Evolutionary conservation across 2,113 vertebrate genomes (phyloP).

Genomic region (Anolis sagrei): DNA sequence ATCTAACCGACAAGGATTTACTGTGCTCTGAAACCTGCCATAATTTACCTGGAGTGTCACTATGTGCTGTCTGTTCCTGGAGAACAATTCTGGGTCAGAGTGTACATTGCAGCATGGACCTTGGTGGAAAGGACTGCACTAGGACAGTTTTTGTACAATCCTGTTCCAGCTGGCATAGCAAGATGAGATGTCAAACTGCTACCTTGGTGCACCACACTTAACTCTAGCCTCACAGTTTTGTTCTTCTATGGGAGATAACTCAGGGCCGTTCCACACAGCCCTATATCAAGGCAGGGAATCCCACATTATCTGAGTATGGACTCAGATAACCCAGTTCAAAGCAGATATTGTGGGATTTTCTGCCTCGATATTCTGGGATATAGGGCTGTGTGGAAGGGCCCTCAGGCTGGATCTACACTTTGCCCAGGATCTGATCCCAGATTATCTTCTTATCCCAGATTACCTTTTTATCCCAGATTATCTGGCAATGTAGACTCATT

Average conservation of each 20-base stretch:
- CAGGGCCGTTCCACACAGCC: too few relatives aligned
- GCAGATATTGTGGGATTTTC: too few relatives aligned
- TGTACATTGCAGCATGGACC: background rate
- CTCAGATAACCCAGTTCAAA: too few relatives aligned
- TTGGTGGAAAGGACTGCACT: background rate
- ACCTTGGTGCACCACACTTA: constrained; percentile 26
- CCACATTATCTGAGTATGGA: too few relatives aligned
- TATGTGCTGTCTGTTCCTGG: background rate
- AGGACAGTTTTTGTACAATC: background rate
- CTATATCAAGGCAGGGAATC: too few relatives aligned
- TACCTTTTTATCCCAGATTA: too few relatives aligned
- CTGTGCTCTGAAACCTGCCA: background rate
- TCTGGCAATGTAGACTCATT: too few relatives aligned
- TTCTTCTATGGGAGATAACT: background rate
- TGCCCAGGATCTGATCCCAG: too few relatives aligned
- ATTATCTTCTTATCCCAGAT: too few relatives aligned
- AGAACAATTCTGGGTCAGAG: background rate
- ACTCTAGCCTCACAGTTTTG: background rate
- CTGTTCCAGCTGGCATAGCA: background rate
- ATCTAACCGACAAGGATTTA: background rate
- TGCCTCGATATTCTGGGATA: too few relatives aligned
- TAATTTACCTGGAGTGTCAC: background rate
- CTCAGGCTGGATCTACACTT: too few relatives aligned
- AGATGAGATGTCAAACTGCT: background rate
- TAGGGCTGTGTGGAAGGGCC: too few relatives aligned